Evolutionary conservation across 2,888 invertebrate species (phyloP).

Genomic region (Pristionchus japonicus): DNA sequence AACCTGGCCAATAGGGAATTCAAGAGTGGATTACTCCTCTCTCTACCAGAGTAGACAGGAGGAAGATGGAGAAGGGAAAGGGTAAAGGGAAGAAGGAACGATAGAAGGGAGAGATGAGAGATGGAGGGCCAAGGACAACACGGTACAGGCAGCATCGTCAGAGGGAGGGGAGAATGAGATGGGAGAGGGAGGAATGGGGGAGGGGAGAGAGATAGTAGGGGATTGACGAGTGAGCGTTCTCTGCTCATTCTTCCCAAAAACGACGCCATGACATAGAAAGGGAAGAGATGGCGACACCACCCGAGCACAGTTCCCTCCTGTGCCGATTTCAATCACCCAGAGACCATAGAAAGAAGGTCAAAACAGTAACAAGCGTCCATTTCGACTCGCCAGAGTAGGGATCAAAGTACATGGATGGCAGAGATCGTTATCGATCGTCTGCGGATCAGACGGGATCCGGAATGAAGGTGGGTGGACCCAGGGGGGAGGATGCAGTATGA

Average conservation of each 20-base stretch:
- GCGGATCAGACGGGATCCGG: background rate
- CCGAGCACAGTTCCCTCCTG: background rate
- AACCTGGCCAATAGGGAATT: background rate
- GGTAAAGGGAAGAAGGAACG: background rate
- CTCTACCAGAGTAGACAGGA: background rate
- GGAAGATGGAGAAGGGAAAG: background rate
- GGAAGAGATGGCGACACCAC: background rate
- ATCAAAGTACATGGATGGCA: background rate
- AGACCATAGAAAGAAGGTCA: background rate
- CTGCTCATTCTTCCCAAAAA: slow-evolving; percentile 23
- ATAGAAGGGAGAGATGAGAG: slow-evolving; percentile 10
- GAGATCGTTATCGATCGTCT: background rate
- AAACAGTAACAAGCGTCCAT: background rate
- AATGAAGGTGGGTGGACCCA: background rate
- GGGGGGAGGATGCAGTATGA: background rate
- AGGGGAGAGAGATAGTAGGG: background rate
- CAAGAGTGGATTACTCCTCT: background rate
- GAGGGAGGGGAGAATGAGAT: slow-evolving; percentile 8
- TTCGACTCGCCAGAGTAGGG: background rate
- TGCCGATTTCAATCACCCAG: background rate
- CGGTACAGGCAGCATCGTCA: slow-evolving; percentile 41
- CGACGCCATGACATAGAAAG: background rate
- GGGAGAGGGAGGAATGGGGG: slow-evolving; percentile 13
- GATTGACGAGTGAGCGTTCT: slow-evolving; percentile 31
- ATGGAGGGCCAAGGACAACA: slow-evolving; percentile 37